phyloP scores from a whole-genome alignment of 1,140 invertebrate genomes.

The Drosophila repleta region DNA sequence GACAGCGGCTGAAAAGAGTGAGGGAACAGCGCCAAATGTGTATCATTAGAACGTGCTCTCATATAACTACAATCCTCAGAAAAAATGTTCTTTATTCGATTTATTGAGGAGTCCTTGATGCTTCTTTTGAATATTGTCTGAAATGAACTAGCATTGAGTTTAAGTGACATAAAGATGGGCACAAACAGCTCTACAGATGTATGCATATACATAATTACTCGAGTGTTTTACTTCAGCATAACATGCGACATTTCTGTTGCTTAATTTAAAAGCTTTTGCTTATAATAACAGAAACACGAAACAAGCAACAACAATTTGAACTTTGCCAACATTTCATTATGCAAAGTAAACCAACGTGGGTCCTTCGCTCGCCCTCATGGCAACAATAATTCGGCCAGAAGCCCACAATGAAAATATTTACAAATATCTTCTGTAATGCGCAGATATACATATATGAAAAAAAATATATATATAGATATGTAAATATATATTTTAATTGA shows the following conservation, averaged over 20 bases:
- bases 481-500: constrained; percentile 23
- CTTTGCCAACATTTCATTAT: constrained; percentile 68
- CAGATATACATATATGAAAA: not conserved
- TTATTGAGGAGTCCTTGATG: too few species aligned
- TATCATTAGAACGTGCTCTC: too few species aligned
- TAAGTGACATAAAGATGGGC: not conserved
- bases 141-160: too few species aligned
- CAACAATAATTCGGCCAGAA: constrained; percentile 5
- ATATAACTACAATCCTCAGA: too few species aligned
- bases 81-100: too few species aligned
- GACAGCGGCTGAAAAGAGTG: too few species aligned
- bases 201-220: constrained; percentile 24
- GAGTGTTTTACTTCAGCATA: constrained; percentile 40
- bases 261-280: constrained; percentile 62
- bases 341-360: constrained; percentile 52
- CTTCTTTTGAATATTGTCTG: too few species aligned
- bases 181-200: not conserved
- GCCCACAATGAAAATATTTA: constrained; percentile 11
- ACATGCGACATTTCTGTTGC: constrained; percentile 70
- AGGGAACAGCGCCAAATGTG: too few species aligned
- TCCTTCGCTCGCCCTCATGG: not conserved
- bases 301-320: constrained; percentile 45
- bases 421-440: too few species aligned
- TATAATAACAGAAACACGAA: constrained; percentile 19
- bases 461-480: constrained; percentile 10